A percentile compares a stretch with the other conserved stretches of the same genome.
phyloP scores from a whole-genome alignment of 2,113 vertebrate species.

The Murina feae region DNA sequence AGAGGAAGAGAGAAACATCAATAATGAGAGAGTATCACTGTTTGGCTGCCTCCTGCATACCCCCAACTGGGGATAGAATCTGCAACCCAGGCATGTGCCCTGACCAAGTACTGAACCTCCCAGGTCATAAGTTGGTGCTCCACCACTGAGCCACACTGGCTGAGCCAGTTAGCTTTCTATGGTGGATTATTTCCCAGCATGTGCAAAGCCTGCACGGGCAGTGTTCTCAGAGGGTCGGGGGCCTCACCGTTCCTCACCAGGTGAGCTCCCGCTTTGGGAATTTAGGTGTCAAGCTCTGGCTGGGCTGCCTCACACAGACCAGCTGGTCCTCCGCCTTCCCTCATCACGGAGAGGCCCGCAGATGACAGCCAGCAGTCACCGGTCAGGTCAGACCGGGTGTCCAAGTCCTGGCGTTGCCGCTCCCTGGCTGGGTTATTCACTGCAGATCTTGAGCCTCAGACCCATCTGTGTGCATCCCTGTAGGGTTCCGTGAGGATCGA shows the following conservation, averaged over 20 bases:
- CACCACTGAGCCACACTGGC: too few relatives aligned
- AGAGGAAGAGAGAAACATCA: too few relatives aligned
- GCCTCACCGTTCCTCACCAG: accelerated
- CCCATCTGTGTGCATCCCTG: background rate
- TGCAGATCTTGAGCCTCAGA: background rate
- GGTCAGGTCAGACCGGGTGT: background rate
- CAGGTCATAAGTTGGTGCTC: too few relatives aligned
- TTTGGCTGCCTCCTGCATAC: too few relatives aligned
- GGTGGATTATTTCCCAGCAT: background rate
- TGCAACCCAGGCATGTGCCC: too few relatives aligned
- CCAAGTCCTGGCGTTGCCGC: background rate
- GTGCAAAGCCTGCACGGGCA: background rate
- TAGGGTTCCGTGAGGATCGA: background rate
- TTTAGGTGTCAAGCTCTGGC: background rate
- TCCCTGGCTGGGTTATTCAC: background rate
- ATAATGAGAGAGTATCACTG: too few relatives aligned
- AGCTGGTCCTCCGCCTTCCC: background rate
- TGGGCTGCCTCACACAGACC: background rate
- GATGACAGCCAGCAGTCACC: background rate
- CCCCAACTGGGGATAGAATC: too few relatives aligned
- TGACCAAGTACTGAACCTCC: too few relatives aligned
- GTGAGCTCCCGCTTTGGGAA: background rate
- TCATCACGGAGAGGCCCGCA: background rate
- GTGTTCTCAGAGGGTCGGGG: background rate
- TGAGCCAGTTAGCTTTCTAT: background rate